Conservation (phyloP, 1,140 invertebrate species). For the Papilio machaon region DNA sequence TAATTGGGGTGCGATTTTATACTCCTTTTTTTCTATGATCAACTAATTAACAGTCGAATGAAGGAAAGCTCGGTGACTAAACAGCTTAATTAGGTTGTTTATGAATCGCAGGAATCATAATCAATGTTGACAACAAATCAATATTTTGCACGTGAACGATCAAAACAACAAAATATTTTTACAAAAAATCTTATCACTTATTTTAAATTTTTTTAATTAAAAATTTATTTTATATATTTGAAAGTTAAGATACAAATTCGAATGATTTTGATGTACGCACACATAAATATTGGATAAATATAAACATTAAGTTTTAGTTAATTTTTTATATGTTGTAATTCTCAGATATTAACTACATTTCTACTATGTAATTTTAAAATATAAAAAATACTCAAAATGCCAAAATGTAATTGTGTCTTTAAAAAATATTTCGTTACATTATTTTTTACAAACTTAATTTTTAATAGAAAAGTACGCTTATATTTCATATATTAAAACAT, state of each 20-base stretch:
- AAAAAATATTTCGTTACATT: too few relatives aligned
- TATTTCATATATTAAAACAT: background rate
- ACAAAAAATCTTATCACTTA: background rate
- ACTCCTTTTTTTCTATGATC: slow-evolving; percentile 44
- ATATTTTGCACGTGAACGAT: background rate
- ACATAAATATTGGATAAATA: too few relatives aligned
- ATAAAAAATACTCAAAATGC: background rate
- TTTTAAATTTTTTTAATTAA: background rate
- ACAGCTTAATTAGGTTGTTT: slow-evolving; percentile 48
- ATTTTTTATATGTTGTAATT: background rate
- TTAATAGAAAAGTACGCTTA: background rate
- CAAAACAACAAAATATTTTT: background rate
- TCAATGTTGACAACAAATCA: slow-evolving; percentile 9
- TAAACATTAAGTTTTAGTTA: too few relatives aligned
- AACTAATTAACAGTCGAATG: slow-evolving; percentile 43
- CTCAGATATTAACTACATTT: background rate
- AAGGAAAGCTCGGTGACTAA: slow-evolving; percentile 47
- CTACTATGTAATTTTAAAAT: background rate
- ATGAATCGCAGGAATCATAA: slow-evolving; percentile 27
- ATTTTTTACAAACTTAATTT: too few relatives aligned
- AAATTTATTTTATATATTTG: background rate
- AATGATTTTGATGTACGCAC: background rate
- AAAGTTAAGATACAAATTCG: background rate
- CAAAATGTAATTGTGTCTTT: too few relatives aligned
- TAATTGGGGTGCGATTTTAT: slow-evolving; percentile 54